Percentiles rank a stretch among this genome's conserved stretches.
phyloP scores from a whole-genome alignment of 1,140 invertebrate species.

The Diorhabda carinulata region DNA sequence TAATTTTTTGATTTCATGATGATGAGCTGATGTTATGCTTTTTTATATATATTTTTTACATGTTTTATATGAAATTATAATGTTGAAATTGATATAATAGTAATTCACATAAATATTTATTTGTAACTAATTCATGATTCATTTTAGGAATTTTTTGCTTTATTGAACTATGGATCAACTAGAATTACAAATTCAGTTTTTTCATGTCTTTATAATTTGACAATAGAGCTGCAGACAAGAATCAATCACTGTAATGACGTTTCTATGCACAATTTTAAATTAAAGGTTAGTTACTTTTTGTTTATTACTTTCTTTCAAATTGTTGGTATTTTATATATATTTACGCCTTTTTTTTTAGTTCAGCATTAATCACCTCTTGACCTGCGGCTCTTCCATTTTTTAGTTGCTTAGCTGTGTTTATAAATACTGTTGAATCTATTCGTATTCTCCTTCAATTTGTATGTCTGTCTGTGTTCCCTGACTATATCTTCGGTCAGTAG shows the following conservation, averaged over 20 bases:
- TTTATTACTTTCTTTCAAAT: background rate
- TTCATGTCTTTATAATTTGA: slow-evolving; percentile 49
- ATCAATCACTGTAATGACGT: slow-evolving; percentile 54
- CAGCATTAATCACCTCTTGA: too few relatives aligned
- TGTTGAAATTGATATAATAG: background rate
- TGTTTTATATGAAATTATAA: too few relatives aligned
- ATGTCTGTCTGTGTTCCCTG: too few relatives aligned
- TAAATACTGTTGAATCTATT: too few relatives aligned
- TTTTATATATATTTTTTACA: slow-evolving; percentile 18
- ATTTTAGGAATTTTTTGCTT: slow-evolving; percentile 36
- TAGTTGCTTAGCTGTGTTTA: too few relatives aligned
- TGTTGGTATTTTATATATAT: too few relatives aligned
- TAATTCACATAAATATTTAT: too few relatives aligned
- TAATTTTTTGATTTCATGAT: background rate
- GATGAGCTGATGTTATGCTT: slow-evolving; percentile 6
- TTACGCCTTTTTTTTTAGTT: too few relatives aligned
- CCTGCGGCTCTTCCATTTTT: too few relatives aligned
- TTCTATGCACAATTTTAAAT: slow-evolving; percentile 49
- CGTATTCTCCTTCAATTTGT: too few relatives aligned
- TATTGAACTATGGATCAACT: slow-evolving; percentile 36
- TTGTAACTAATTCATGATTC: background rate
- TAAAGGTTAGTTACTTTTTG: slow-evolving; percentile 14
- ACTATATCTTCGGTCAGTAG: too few relatives aligned
- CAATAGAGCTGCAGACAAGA: slow-evolving; percentile 48
- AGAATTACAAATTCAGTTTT: slow-evolving; percentile 44